Base-by-base conservation (phyloP, 1,140 invertebrate genomes). In the Bombus terrestris region DNA sequence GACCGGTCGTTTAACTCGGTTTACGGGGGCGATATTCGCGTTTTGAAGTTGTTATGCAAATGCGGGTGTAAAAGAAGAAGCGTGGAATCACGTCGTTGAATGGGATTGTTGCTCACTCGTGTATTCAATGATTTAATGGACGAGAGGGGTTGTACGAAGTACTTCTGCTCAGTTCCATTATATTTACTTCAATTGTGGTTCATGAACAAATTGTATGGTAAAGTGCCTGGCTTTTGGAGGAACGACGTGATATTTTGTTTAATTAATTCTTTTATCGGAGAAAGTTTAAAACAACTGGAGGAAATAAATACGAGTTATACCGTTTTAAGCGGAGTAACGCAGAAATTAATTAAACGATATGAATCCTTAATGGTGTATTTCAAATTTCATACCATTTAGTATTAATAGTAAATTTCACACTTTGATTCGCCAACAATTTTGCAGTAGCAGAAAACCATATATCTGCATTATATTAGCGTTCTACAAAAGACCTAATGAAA, bases 41-140 rank as follows among this genome's bases (percentile, higher is more conserved):
- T 68, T 79, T 18, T 35, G 25, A 68, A 37, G n/a, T 47, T 79
- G 64, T 68, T 79, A 35, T 43, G 41, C 25, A 79, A 79, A 79
- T 47, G 25, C 6, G 41, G 25, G 22, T 18, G 18, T 25, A 28
- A 47, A 68, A 79, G 37, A 32, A 64, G 25, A 5, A 66, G 41
- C 41, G 12, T 12, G 4, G 18, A 47, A 25, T 32, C 18, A 28
- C 39, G 9, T 0, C 10, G 18, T 13, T 78, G 37, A n/a, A 43
- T 41, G 22, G 18, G 18, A 66, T 43, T 66, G 59, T 43, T n/a
- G n/a, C 37, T 64, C 25, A 13, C 22, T n/a, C 12, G 13, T 10
- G 47, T 28, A 39, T 28, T 28, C 74, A 25, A n/a, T 18, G 74
- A 76, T 59, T 76, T 13, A 28, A 76, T 3, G 37, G 25, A 25